A percentile compares a stretch with the other conserved stretches of the same genome.
Evolutionary conservation across 2,797 vertebrate species (phyloP).

Genomic region (Hypotaenidia okinawae): DNA sequence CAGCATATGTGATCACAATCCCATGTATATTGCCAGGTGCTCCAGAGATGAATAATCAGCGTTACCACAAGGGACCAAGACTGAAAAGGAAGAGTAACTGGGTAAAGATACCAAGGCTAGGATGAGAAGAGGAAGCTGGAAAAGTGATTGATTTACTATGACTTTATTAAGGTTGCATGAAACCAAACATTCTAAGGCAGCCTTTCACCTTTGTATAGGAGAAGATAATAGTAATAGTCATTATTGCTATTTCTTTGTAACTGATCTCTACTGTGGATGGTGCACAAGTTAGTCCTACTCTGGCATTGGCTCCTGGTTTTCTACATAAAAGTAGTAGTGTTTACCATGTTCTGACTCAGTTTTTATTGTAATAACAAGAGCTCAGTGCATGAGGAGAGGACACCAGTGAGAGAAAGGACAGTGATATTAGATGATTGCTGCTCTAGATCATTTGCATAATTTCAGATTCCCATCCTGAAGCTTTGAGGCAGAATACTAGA

Average conservation of each 20-base stretch:
- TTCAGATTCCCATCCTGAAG: background rate
- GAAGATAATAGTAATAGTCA: too few relatives aligned
- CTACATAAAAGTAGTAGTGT: background rate
- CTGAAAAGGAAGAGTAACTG: background rate
- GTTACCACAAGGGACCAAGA: background rate
- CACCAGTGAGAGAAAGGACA: background rate
- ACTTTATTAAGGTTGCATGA: background rate
- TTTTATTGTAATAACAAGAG: background rate
- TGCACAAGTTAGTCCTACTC: background rate
- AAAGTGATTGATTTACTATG: background rate
- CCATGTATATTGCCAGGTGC: background rate
- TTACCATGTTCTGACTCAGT: background rate
- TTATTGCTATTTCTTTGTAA: background rate
- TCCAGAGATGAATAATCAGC: background rate
- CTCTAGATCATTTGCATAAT: background rate
- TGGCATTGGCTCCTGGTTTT: background rate
- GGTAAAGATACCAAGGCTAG: background rate
- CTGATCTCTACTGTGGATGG: background rate
- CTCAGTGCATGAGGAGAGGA: background rate
- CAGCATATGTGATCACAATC: background rate
- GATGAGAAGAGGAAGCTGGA: background rate
- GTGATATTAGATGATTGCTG: background rate
- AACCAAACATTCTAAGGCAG: background rate
- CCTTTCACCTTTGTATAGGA: background rate
- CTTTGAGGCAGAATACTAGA: background rate